Percentiles rank a stretch among this genome's conserved stretches.
phyloP scores from a whole-genome alignment of 2,888 invertebrate genomes.

The Elgonia sp. region DNA sequence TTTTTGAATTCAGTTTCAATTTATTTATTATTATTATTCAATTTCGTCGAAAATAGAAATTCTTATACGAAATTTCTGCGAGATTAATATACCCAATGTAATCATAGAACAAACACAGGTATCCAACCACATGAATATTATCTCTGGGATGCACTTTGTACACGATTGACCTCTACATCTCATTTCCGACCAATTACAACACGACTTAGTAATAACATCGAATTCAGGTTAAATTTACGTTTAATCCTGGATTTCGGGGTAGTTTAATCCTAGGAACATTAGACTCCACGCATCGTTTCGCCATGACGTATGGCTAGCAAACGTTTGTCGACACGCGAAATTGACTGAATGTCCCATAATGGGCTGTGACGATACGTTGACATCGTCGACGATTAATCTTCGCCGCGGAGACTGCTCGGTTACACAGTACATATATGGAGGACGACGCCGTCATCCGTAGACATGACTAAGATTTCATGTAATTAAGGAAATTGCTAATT shows the following conservation, averaged over 20 bases:
- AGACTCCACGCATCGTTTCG: constrained; percentile 31
- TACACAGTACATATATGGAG: constrained; percentile 11
- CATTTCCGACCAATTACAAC: constrained; percentile 53
- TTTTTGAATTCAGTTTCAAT: too few species aligned
- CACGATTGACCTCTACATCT: constrained; percentile 28
- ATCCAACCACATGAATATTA: constrained; percentile 4
- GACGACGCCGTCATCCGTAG: constrained; percentile 14
- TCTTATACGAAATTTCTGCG: too few species aligned
- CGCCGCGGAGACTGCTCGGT: background rate
- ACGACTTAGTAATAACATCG: constrained; percentile 59
- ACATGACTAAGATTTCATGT: background rate
- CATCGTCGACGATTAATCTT: constrained; percentile 58
- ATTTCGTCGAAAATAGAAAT: too few species aligned
- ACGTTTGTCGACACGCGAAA: constrained; percentile 68
- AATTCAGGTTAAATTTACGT: constrained; percentile 65
- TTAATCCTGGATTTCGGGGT: constrained; percentile 52
- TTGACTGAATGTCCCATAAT: constrained; percentile 65
- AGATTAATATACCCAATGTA: background rate
- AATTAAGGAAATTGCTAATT: background rate
- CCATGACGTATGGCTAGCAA: constrained; percentile 51
- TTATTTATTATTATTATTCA: too few species aligned
- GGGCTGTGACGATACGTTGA: constrained; percentile 64
- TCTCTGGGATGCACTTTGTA: background rate
- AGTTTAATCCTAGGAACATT: constrained; percentile 59
- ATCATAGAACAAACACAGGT: constrained; percentile 31